Conservation (phyloP, 2,113 vertebrate genomes). For the Ictidomys tridecemlineatus region DNA sequence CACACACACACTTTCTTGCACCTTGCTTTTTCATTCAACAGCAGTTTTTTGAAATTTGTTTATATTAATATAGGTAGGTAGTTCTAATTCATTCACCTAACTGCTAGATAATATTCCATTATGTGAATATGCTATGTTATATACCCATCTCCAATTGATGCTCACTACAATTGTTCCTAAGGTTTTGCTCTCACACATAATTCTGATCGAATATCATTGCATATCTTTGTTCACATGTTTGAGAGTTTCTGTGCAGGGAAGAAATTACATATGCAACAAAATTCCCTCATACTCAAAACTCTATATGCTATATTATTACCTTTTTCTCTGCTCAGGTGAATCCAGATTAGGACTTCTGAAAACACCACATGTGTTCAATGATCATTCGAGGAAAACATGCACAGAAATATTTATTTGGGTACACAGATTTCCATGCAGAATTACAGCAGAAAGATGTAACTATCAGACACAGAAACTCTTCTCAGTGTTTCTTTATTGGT, state of each 20-base stretch:
- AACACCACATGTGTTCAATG: neutral
- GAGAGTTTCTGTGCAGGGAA: neutral
- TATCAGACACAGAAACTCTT: neutral
- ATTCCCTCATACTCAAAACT: neutral
- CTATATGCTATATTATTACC: neutral
- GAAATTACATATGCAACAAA: neutral
- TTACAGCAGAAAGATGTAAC: neutral
- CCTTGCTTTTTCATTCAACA: neutral
- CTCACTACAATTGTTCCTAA: neutral
- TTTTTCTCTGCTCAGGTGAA: neutral
- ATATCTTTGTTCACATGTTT: neutral
- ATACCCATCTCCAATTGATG: neutral
- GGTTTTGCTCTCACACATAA: neutral
- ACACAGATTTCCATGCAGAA: conserved; percentile 16
- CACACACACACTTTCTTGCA: neutral
- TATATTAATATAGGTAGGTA: neutral
- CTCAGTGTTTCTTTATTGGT: conserved; percentile 43
- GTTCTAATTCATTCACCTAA: neutral
- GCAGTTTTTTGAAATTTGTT: neutral
- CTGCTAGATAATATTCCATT: neutral
- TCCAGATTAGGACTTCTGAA: conserved; percentile 20
- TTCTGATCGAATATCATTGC: neutral
- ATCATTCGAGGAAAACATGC: neutral
- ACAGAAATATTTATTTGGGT: neutral
- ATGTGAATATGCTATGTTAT: neutral